phyloP scores from a whole-genome alignment of 2,797 vertebrate genomes.

The Melanotaenia parkinsoni region DNA sequence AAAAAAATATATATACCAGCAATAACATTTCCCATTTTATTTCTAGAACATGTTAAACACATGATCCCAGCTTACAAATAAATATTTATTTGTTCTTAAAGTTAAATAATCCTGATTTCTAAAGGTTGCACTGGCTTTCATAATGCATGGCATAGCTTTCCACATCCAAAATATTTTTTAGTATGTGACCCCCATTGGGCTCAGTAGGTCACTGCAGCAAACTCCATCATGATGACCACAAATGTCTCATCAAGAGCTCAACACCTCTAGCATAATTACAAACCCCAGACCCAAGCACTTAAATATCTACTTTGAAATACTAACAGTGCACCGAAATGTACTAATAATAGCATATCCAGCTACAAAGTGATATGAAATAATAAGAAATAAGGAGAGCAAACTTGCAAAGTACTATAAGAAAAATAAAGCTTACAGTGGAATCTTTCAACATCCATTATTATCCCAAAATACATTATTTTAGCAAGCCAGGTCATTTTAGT shows the following conservation, averaged over 20 bases:
- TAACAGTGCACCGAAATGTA: constrained; percentile 43
- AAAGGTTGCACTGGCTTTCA: constrained; percentile 15
- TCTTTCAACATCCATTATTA: constrained; percentile 42
- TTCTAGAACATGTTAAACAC: constrained; percentile 22
- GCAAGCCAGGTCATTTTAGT: constrained; percentile 24
- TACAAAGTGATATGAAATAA: constrained; percentile 18
- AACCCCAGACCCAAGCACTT: constrained; percentile 46
- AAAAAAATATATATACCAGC: constrained; percentile 7
- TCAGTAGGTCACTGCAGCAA: constrained; percentile 60
- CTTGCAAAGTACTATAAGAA: constrained; percentile 11
- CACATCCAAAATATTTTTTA: constrained; percentile 15
- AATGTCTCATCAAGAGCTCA: constrained; percentile 35
- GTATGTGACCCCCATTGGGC: constrained; percentile 31
- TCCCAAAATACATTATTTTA: constrained; percentile 15
- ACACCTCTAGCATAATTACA: constrained; percentile 37
- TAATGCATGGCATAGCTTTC: constrained; percentile 11
- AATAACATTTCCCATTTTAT: constrained; percentile 33
- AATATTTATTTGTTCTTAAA: constrained; percentile 42
- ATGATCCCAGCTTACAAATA: constrained; percentile 49
- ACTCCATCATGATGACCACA: constrained; percentile 20
- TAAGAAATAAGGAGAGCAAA: constrained; percentile 12
- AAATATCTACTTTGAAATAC: constrained; percentile 19
- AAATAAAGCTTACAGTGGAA: constrained; percentile 39
- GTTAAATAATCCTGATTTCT: constrained; percentile 56
- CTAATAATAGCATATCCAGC: constrained; percentile 30